phyloP scores from a whole-genome alignment of 2,797 vertebrate genomes.

The Arrhamphus sclerolepis region DNA sequence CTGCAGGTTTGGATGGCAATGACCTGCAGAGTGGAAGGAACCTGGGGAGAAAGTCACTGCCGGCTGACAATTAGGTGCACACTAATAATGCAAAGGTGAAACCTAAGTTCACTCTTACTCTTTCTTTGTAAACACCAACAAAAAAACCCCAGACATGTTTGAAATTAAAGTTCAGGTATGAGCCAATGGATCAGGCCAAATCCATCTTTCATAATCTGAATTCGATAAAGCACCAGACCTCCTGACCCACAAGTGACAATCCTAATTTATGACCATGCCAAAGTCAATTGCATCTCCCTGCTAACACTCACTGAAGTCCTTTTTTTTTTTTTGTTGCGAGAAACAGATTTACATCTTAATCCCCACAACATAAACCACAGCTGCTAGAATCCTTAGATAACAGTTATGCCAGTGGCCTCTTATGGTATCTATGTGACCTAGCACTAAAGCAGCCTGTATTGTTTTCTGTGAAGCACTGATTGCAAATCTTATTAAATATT shows the following conservation, averaged over 20 bases:
- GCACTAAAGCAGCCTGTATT: constrained; percentile 21
- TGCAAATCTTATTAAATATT: constrained; percentile 19
- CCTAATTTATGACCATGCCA: constrained; percentile 20
- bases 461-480: constrained; percentile 8
- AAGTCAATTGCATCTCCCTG: constrained; percentile 15
- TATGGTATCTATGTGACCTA: constrained; percentile 11
- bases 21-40: constrained; percentile 34
- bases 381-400: constrained; percentile 49
- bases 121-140: constrained; percentile 14
- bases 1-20: constrained; percentile 42
- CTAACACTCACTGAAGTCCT: constrained; percentile 21
- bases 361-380: constrained; percentile 38
- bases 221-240: constrained; percentile 21
- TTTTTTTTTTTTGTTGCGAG: constrained; percentile 37
- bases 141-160: constrained; percentile 3
- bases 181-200: constrained; percentile 18
- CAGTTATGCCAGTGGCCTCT: constrained; percentile 9
- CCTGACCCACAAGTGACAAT: constrained; percentile 30
- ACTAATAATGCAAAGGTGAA: constrained; percentile 40
- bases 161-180: neutral
- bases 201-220: constrained; percentile 25
- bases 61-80: constrained; percentile 26
- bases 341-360: constrained; percentile 58
- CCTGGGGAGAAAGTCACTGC: constrained; percentile 55
- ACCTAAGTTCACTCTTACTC: constrained; percentile 23